phyloP scores from a whole-genome alignment of 2,113 vertebrate species.

The Circaetus gallicus region DNA sequence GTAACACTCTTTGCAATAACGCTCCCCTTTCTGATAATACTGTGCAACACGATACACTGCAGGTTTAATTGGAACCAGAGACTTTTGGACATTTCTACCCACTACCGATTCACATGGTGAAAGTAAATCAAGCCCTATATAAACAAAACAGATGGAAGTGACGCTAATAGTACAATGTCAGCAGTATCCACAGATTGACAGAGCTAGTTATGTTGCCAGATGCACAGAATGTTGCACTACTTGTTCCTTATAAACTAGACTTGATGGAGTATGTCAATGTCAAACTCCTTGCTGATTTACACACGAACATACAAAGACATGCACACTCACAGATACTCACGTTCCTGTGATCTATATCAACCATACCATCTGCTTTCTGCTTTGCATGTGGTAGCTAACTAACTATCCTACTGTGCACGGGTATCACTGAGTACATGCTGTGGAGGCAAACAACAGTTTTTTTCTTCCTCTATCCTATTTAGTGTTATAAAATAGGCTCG shows the following conservation, averaged over 20 bases:
- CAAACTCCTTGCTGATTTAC: constrained; percentile 83
- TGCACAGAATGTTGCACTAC: constrained; percentile 85
- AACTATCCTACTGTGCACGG: constrained; percentile 80
- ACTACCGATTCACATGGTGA: constrained; percentile 73
- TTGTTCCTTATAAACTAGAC: constrained; percentile 85
- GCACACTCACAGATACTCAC: constrained; percentile 80
- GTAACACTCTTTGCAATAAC: constrained; percentile 28
- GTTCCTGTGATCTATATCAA: constrained; percentile 80
- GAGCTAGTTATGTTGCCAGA: constrained; percentile 81
- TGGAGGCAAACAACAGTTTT: constrained; percentile 78
- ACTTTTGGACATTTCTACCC: constrained; percentile 72
- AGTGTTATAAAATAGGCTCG: constrained; percentile 74
- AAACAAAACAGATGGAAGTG: constrained; percentile 84
- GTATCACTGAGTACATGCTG: constrained; percentile 78
- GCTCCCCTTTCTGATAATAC: constrained; percentile 44
- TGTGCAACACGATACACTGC: constrained; percentile 44
- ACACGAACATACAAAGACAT: constrained; percentile 79
- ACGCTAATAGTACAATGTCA: constrained; percentile 83
- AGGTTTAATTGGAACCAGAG: constrained; percentile 70
- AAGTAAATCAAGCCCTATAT: constrained; percentile 80
- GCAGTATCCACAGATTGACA: constrained; percentile 84
- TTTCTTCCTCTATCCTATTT: constrained; percentile 71
- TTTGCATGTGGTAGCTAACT: constrained; percentile 81
- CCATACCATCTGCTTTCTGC: constrained; percentile 82
- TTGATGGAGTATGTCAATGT: constrained; percentile 85